phyloP scores from a whole-genome alignment of 2,888 invertebrate genomes.

The Elysia crispata region DNA sequence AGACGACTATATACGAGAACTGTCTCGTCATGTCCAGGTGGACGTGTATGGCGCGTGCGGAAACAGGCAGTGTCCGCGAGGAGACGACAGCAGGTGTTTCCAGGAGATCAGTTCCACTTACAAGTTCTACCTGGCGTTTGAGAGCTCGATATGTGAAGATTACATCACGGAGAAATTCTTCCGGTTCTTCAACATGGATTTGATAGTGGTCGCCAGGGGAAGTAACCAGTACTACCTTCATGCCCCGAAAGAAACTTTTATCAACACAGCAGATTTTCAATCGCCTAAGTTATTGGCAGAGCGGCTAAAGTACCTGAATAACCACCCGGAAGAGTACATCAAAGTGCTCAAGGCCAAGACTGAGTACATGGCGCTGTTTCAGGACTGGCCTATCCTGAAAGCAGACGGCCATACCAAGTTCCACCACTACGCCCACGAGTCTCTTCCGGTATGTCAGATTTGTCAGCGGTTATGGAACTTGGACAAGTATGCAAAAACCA shows the following conservation, averaged over 20 bases:
- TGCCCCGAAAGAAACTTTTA: slow-evolving; percentile 26
- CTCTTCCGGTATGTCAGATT: slow-evolving; percentile 46
- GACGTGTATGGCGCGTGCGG: slow-evolving; percentile 48
- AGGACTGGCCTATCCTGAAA: slow-evolving; percentile 26
- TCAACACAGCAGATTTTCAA: slow-evolving; percentile 39
- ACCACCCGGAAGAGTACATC: slow-evolving; percentile 29
- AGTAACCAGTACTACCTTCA: slow-evolving; percentile 38
- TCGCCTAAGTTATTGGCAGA: slow-evolving; percentile 40
- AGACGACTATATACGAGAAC: slow-evolving; percentile 31
- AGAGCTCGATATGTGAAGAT: slow-evolving; percentile 47
- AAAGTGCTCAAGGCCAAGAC: slow-evolving; percentile 37
- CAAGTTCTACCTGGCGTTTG: slow-evolving; percentile 51
- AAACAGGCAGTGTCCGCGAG: slow-evolving; percentile 25
- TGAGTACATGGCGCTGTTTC: slow-evolving; percentile 21
- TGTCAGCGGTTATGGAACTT: slow-evolving; percentile 52
- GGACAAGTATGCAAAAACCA: slow-evolving; percentile 32
- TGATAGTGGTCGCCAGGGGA: slow-evolving; percentile 40
- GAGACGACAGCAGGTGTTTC: slow-evolving; percentile 17
- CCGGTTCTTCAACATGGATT: slow-evolving; percentile 43
- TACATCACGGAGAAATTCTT: slow-evolving; percentile 53
- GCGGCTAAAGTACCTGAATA: slow-evolving; percentile 22
- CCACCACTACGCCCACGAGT: slow-evolving; percentile 48
- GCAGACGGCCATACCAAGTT: not conserved
- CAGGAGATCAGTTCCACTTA: slow-evolving; percentile 39
- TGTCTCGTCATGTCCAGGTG: slow-evolving; percentile 31